Evolutionary conservation across 2,797 vertebrate genomes (phyloP), one percentile per base, ranked within the genome.

Genomic region (Enteromius thamalakanensis): DNA sequence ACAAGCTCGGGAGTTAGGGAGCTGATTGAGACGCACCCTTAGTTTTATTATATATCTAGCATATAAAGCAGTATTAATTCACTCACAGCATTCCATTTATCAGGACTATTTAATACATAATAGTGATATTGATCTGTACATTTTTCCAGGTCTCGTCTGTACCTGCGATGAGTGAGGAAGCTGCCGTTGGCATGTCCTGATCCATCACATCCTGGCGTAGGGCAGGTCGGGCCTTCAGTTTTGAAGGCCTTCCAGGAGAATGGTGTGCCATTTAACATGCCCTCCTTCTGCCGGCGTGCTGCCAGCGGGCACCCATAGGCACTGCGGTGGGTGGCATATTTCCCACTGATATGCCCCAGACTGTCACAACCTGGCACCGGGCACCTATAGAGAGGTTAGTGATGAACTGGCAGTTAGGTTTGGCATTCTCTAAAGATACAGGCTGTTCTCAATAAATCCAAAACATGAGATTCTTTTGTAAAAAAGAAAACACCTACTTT

Each of bases 141-240:
- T 76, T 34, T 68, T 26, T 45, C 11, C 9, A 58, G 34, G 51
- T 49, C 34, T 7, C 5, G 0, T 78, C 17, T 34, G 23, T 95
- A 99, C 98, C 98, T 99, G 90, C 98, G 95, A 90, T 99, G 98
- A 47, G 98, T 99, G 87, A 99, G 96, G 92, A 99, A 99, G 87
- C 97, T 99, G 79, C 98, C 98, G 0, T 99, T 99, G 81, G 98
- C 98, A 0, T 99, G 98, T 49, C 98, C 98, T 0, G 98, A 99
- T 69, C 98, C 97, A 0, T 99, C 98, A 0, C 98, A 99, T 79
- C 98, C 97, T 0, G 97, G 98, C 0, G 98, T 99, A 0, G 98
- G 98, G 86, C 98, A 99, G 71, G 97, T 95, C 0, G 97, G 97
- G 1, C 98, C 98, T 87, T 99, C 97, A 0, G 95, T 95, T 92